Percentiles rank a stretch among this genome's conserved stretches.
These are phyloP conservation scores for Coracias cyanogaster DNA, from an alignment of 2,797 vertebrate species.

Conservation along the genomic window DNA sequence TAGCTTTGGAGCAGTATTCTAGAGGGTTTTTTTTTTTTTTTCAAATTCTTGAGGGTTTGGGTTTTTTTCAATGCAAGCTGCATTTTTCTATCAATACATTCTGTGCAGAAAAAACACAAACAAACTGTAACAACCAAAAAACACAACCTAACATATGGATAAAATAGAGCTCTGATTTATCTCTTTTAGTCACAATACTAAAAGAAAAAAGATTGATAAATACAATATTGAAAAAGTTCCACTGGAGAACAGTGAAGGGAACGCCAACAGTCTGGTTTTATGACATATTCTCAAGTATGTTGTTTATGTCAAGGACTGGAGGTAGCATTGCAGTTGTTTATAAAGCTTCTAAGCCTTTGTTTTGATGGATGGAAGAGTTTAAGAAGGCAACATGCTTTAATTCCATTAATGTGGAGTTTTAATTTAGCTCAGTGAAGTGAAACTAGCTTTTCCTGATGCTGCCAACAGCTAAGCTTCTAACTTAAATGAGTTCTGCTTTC, in stretches of 20 bases:
- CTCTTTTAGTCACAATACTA: not conserved
- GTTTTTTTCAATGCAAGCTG: no score
- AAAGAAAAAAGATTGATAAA: not conserved
- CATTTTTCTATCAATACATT: not conserved
- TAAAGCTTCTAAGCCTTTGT: conserved; percentile 24
- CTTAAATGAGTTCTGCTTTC: conserved; percentile 64
- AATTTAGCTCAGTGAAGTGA: conserved; percentile 60
- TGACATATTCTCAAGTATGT: conserved; percentile 1
- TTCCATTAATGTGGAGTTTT: conserved; percentile 42
- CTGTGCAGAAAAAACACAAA: not conserved
- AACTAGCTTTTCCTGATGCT: conserved; percentile 39
- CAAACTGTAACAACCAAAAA: not conserved
- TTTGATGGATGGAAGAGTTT: conserved; percentile 42
- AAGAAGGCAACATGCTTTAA: conserved; percentile 38
- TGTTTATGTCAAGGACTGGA: not conserved
- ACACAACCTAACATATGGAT: not conserved
- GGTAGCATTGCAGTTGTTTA: not conserved
- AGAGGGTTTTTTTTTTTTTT: not conserved
- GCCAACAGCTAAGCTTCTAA: conserved; percentile 30
- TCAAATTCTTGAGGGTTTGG: no score
- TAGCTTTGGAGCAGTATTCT: not conserved
- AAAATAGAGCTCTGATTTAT: not conserved
- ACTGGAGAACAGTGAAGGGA: not conserved
- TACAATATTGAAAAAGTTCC: not conserved
- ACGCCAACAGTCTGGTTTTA: not conserved